Evolutionary conservation across 2,888 invertebrate species (phyloP), one percentile per base, ranked within the genome.

Genomic region (Drosophila stalkeri): DNA sequence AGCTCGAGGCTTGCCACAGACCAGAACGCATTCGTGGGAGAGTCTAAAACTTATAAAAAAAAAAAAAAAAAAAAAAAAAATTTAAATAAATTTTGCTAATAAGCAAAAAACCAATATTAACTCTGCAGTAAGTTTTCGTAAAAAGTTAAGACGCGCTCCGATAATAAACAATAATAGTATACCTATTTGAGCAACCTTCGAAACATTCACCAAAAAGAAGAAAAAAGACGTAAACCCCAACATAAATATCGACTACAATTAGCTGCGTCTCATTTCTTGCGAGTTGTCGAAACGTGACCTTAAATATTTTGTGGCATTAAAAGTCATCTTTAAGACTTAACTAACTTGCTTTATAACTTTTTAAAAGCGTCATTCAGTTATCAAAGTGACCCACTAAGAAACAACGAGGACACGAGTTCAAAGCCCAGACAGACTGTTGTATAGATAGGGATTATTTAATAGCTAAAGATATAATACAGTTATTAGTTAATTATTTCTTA

Each of bases 101-200:
- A 37, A 11, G 16, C 16, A 18, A 20, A 37, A 12, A 37, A 7
- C 9, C 62, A 51, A 33, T 39, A 31, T 27, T 27, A 41, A 41
- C 39, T 55, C 55, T 27, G 35, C 55, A 41, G 65, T 65, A 65
- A 65, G 55, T 64, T 55, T 39, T 16, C 23, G 46, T 47, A 16
- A n/a, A 35, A 44, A 43, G 44, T 20, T 62, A 20, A 20, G 49
- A 20, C 27, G 27, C 43, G 27, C 4, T 16, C 3, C 51, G 41
- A 43, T 37, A 60, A 12, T 31, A 20, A 46, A 46, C 5, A 44
- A 20, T 35, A 46, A 52, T 31, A 16, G 9, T 39, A 46, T 35
- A 65, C 11, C 49, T 49, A 55, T 67, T 65, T 65, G 3, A 49
- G 31, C 55, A 67, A 65, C 67, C 67, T 67, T 67, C 65, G 8